These are phyloP conservation scores for Lophochroa leadbeateri DNA, from an alignment of 2,113 vertebrate genomes.

Conservation along the genomic window DNA sequence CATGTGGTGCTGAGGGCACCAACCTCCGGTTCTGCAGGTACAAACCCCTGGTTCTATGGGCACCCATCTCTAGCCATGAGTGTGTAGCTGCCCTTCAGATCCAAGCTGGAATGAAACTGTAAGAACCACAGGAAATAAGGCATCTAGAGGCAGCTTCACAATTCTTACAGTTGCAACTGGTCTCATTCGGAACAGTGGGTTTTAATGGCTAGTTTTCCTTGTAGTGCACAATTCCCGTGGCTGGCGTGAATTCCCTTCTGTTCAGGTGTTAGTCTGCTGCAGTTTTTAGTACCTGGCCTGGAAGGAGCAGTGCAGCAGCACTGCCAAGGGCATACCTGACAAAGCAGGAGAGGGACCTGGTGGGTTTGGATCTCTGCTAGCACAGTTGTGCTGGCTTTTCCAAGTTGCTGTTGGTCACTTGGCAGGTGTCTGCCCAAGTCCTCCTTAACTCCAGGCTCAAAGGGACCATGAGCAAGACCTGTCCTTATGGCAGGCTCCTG, in stretches of 20 bases:
- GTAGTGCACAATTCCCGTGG: not conserved
- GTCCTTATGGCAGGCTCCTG: not conserved
- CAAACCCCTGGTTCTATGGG: not conserved
- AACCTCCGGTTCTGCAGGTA: not conserved
- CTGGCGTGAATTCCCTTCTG: not conserved
- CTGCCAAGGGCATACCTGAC: not conserved
- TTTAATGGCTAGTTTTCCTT: not conserved
- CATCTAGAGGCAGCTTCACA: not conserved
- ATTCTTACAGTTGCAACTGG: not conserved
- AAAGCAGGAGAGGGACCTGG: not conserved
- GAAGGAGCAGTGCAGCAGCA: not conserved
- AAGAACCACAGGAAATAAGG: not conserved
- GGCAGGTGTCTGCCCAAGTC: not conserved
- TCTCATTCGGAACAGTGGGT: not conserved
- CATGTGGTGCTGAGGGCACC: not conserved
- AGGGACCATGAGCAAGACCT: not conserved
- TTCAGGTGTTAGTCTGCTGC: not conserved
- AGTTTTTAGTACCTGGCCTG: not conserved
- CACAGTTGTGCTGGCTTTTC: not conserved
- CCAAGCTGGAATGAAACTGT: not conserved
- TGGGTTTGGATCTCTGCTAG: not conserved
- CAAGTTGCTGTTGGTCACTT: not conserved
- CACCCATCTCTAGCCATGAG: accelerated
- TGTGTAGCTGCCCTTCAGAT: too few species aligned
- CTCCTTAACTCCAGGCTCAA: not conserved